These are phyloP conservation scores for Eulithis prunata DNA, from an alignment of 2,888 invertebrate genomes.

Conservation along the genomic window DNA sequence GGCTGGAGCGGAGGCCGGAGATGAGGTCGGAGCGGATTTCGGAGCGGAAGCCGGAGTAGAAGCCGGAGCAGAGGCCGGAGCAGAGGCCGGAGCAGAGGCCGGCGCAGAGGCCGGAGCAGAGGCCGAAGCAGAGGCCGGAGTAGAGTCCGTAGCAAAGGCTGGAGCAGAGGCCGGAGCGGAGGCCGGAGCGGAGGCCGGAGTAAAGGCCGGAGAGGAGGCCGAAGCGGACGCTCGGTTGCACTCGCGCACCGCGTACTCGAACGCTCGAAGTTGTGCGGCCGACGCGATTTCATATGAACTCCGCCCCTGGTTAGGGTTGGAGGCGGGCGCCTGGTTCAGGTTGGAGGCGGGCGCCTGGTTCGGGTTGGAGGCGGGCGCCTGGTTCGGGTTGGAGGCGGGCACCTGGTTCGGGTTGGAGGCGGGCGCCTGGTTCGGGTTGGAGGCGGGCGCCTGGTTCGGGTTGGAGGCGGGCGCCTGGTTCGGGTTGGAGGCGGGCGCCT, in stretches of 20 bases:
- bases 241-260: neutral
- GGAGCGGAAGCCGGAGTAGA: neutral
- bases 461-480: too few relatives aligned
- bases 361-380: too few relatives aligned
- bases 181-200: neutral
- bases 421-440: too few relatives aligned
- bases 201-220: neutral
- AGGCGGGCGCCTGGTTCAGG: too few relatives aligned
- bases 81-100: neutral
- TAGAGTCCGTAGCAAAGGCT: neutral
- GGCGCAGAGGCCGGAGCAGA: neutral
- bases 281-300: constrained; percentile 10
- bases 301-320: too few relatives aligned
- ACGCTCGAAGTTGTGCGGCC: constrained; percentile 2
- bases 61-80: neutral
- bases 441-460: too few relatives aligned
- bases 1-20: neutral
- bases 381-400: too few relatives aligned
- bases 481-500: too few relatives aligned
- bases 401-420: too few relatives aligned
- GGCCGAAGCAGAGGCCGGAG: neutral
- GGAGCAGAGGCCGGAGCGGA: neutral
- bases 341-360: too few relatives aligned
- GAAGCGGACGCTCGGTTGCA: neutral
- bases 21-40: neutral